Evolutionary conservation across 1,140 invertebrate species (phyloP), one percentile per base, ranked within the genome.

Genomic region (Euwallacea similis): DNA sequence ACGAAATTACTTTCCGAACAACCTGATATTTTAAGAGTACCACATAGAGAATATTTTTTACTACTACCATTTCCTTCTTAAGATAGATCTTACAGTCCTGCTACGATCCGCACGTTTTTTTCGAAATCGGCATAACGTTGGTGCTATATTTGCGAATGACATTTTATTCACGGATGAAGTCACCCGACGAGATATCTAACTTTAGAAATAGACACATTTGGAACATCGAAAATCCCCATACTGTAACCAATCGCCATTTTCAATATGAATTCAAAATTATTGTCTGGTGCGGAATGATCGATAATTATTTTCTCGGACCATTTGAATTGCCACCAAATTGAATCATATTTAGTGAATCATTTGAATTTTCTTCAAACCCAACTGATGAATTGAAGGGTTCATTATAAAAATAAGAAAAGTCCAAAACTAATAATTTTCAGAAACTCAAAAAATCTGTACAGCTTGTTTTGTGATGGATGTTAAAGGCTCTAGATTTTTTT

Each of bases 261-360:
- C 59, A 61, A 61, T 42, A 61, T n/a, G 33, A 61, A 21, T 61
- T 61, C 15, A 16, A 42, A 61, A 42, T 61, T 6, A 42, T 13
- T 11, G 33, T 61, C 43, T 61, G 42, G 59, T 61, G 54, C 6
- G 2, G 54, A 56, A 56, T 56, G 2, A 56, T 4, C 11, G 7
- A 7, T 13, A 56, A 56, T 16, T 16, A 56, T 16, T 16, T 56
- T 50, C 46, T 50, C 13, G 46, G 46, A 11, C 46, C 46, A 50
- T 50, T 11, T 50, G 46, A 50, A 2, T 13, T 50, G 9, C 46
- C 46, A 11, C 46, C 6, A 13, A 50, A 50, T 50, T 50, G 13
- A 50, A 50, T 13, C 1, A 13, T n/a, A n/a, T n/a, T n/a, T n/a
- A n/a, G n/a, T 50, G 9, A 50, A 50, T 50, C 21, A 33, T 33